phyloP scores from a whole-genome alignment of 2,888 invertebrate genomes.

The Stenchaetothrips biformis region DNA sequence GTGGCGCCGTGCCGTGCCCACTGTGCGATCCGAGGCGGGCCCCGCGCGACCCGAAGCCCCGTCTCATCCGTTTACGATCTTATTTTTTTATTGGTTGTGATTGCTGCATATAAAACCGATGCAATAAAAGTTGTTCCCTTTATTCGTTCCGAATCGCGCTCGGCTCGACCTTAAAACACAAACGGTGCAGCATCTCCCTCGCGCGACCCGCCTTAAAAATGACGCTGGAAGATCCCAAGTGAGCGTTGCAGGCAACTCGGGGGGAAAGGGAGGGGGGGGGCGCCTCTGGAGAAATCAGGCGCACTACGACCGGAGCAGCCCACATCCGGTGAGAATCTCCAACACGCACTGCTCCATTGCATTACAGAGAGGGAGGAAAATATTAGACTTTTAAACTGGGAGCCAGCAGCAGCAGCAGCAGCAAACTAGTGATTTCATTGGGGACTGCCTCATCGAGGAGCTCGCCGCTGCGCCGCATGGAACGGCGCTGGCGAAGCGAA shows the following conservation, averaged over 20 bases:
- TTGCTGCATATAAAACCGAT: conserved; percentile 25
- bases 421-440: too few relatives aligned
- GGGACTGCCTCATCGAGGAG: too few relatives aligned
- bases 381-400: too few relatives aligned
- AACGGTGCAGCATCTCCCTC: background rate
- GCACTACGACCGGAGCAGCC: background rate
- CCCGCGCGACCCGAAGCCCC: too few relatives aligned
- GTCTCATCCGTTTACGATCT: background rate
- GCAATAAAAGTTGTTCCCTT: conserved; percentile 13
- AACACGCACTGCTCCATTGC: background rate
- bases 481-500: too few relatives aligned
- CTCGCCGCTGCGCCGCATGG: too few relatives aligned
- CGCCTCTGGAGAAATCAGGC: conserved; percentile 3
- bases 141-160: background rate
- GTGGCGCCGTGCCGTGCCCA: too few relatives aligned
- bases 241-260: background rate
- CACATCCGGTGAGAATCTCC: background rate
- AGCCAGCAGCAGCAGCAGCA: too few relatives aligned
- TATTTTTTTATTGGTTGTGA: conserved; percentile 23
- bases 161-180: background rate
- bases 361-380: too few relatives aligned
- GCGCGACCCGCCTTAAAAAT: conserved; percentile 8
- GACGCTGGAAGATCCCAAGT: background rate
- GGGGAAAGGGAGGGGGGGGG: background rate
- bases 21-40: too few relatives aligned